A percentile compares a stretch with the other conserved stretches of the same genome.
These are phyloP conservation scores for Camptogramma bilineatum DNA, from an alignment of 2,888 invertebrate species.

Conservation along the genomic window DNA sequence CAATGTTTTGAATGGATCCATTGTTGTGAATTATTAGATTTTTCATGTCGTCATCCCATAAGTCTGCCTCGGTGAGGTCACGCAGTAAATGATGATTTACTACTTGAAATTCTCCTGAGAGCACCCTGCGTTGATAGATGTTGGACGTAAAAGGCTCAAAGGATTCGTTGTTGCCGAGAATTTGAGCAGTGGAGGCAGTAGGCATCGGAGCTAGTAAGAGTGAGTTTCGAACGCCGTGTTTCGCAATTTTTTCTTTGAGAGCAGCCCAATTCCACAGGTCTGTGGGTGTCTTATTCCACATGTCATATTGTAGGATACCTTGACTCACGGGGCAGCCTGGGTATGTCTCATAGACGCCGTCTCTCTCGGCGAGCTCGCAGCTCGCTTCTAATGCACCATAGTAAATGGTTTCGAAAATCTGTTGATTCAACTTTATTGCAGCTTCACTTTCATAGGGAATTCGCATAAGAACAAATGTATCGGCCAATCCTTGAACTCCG, in stretches of 20 bases:
- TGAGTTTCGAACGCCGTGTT: constrained; percentile 97
- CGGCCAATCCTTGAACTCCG: constrained; percentile 98
- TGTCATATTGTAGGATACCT: constrained; percentile 98
- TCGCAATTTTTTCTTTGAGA: constrained; percentile 93
- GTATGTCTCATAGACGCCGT: constrained; percentile 96
- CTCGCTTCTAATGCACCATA: constrained; percentile 98
- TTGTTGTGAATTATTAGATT: constrained; percentile 95
- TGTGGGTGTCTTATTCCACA: constrained; percentile 97
- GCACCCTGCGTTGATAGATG: constrained; percentile 96
- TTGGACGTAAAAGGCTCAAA: constrained; percentile 99
- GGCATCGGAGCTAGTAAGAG: constrained; percentile 98
- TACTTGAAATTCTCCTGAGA: constrained; percentile 98
- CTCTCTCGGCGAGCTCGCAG: constrained; percentile 94
- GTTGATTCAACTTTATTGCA: constrained; percentile 94
- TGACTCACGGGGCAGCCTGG: constrained; percentile 96
- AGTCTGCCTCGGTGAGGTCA: constrained; percentile 94
- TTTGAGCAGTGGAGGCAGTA: constrained; percentile 99
- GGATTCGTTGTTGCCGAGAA: constrained; percentile 99
- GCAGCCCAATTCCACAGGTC: constrained; percentile 95
- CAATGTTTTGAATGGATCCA: constrained; percentile 97
- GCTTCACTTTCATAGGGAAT: constrained; percentile 96
- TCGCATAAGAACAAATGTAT: constrained; percentile 97
- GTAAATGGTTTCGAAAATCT: constrained; percentile 99
- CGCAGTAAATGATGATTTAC: constrained; percentile 98
- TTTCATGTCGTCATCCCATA: constrained; percentile 99